Percentiles rank a stretch among this genome's conserved stretches.
Conservation (phyloP, 1,140 invertebrate genomes). For the Steinernema feltiae region DNA sequence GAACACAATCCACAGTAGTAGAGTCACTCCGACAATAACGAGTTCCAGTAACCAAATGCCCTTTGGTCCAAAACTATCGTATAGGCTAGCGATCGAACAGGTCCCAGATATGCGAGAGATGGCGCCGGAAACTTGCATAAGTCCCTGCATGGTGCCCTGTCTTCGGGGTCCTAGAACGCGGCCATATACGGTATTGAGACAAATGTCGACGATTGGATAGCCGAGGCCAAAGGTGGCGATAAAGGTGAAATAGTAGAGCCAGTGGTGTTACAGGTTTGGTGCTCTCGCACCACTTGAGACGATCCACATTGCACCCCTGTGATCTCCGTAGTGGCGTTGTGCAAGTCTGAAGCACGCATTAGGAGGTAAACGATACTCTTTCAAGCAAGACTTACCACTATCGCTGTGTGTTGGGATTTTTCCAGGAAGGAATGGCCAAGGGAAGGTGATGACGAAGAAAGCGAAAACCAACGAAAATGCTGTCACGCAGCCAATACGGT, state of each 20-base stretch:
- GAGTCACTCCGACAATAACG: background rate
- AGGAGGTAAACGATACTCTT: background rate
- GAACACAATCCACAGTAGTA: background rate
- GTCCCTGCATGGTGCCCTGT: slow-evolving; percentile 1
- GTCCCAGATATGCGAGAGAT: background rate
- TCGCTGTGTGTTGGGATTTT: slow-evolving; percentile 1
- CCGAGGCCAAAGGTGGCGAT: background rate
- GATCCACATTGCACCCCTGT: background rate
- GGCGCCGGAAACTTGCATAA: slow-evolving; percentile 5
- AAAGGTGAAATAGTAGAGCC: slow-evolving; percentile 10
- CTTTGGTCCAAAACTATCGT: background rate
- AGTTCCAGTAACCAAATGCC: background rate
- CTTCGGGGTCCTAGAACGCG: slow-evolving; percentile 3
- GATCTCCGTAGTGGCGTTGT: background rate
- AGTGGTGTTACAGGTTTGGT: background rate
- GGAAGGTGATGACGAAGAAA: slow-evolving; percentile 7
- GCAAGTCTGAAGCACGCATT: background rate
- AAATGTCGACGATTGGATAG: background rate
- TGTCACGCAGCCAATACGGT: background rate
- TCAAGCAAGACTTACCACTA: background rate
- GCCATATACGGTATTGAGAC: background rate
- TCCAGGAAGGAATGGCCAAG: background rate
- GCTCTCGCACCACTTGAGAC: background rate
- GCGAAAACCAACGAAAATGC: background rate
- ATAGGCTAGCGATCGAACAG: background rate